Evolutionary conservation across 2,797 vertebrate genomes (phyloP).

Genomic region (Spheniscus humboldti): DNA sequence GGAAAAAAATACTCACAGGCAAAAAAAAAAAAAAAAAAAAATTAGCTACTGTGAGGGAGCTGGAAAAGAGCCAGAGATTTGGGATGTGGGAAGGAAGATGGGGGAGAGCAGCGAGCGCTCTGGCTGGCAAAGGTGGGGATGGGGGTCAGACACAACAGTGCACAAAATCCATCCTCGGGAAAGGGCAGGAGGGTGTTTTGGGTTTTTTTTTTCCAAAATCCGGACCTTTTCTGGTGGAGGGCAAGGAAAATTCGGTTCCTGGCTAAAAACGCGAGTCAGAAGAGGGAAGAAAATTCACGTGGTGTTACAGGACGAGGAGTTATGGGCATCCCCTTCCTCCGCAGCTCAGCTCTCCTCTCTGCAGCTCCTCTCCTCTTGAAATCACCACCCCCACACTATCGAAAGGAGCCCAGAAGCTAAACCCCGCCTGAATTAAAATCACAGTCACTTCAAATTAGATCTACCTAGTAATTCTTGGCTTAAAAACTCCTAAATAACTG

Average conservation of each 20-base stretch:
- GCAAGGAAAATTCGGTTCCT: not conserved
- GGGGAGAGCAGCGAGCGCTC: not conserved
- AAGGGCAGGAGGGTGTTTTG: not conserved
- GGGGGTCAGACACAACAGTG: not conserved
- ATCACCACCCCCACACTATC: not conserved
- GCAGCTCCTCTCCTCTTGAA: not conserved
- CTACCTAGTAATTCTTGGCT: constrained; percentile 51
- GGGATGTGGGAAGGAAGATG: not conserved
- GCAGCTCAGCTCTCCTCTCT: not conserved
- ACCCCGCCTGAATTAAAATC: constrained; percentile 26
- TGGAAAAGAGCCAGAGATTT: not conserved
- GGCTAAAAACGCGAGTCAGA: not conserved
- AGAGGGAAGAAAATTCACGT: not conserved
- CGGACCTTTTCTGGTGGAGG: not conserved
- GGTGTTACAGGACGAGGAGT: not conserved
- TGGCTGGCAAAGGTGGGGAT: not conserved
- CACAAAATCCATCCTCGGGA: not conserved
- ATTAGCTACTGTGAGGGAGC: not conserved
- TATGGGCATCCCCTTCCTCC: not conserved
- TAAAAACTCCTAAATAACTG: constrained; percentile 22
- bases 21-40: not conserved
- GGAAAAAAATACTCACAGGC: not conserved
- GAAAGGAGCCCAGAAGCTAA: constrained; percentile 6
- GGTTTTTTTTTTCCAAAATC: not conserved
- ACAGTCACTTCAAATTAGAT: constrained; percentile 52